Evolutionary conservation across 2,888 invertebrate species (phyloP).

Genomic region (Reticulitermes lucifugus): DNA sequence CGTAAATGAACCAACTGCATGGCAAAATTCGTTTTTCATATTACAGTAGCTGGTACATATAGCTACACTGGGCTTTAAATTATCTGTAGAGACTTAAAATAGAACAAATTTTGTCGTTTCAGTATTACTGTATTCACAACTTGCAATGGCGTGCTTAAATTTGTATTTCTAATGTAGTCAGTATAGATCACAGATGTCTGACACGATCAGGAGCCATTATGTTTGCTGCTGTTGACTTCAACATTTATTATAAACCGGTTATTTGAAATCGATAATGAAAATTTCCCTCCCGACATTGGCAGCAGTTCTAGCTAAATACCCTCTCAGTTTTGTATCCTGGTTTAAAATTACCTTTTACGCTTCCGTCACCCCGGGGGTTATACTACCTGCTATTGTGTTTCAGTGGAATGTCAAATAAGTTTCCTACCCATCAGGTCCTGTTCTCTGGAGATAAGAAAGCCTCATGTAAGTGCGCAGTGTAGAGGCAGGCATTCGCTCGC

Average conservation of each 20-base stretch:
- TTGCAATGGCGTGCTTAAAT: background rate
- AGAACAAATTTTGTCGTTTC: background rate
- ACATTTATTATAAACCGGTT: background rate
- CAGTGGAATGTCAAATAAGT: conserved; percentile 39
- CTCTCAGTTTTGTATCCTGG: conserved; percentile 1
- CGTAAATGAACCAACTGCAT: no score
- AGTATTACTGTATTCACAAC: background rate
- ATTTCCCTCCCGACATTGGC: background rate
- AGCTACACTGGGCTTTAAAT: no score
- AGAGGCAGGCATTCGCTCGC: background rate
- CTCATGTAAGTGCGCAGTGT: background rate
- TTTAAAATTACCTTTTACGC: conserved; percentile 9
- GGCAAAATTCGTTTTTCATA: no score
- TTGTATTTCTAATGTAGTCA: no score
- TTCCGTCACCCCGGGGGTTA: background rate
- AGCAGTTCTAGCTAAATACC: background rate
- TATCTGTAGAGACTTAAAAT: no score
- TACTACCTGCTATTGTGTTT: background rate
- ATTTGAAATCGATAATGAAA: background rate
- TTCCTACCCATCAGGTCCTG: conserved; percentile 31
- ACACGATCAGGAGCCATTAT: background rate
- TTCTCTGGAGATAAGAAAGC: background rate
- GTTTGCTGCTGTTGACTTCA: background rate
- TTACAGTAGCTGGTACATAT: no score
- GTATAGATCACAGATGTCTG: no score